Evolutionary conservation across 2,888 invertebrate species (phyloP), one percentile per base, ranked within the genome.

Genomic region (Cryptophagus acutangulus): DNA sequence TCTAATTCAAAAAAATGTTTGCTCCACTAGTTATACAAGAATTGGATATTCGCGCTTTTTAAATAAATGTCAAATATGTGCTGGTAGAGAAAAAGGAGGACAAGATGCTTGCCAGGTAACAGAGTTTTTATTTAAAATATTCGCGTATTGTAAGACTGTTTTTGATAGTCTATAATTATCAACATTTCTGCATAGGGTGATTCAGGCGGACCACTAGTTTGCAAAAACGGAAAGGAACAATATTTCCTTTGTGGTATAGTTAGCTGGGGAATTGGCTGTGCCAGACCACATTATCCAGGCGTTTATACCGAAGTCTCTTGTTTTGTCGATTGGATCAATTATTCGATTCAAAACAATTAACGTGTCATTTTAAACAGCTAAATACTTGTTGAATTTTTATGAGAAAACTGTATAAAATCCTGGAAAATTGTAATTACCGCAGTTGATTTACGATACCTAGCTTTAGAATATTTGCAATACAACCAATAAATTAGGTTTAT

Each of bases 221-320:
- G 68, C 41, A 28, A 55, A 15, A 17, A 39, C 2, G 58, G 61
- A 40, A 57, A 55, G 14, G 61, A 59, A n/a, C 57, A 59, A 39
- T 63, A 65, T 41, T 51, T 63, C 36, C 46, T 69, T 16, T 69
- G 67, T 41, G 70, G 70, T n/a, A 50, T 70, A 30, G 66, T 69
- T 5, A 67, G 67, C 40, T 70, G 68, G 67, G 69, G 69, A 2
- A 55, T 66, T 10, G 69, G 68, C 9, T 69, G 69, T 46, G 68
- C 62, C 4, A 41, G 59, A 12, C 48, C 61, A 8, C 42, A 58
- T 14, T 59, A 52, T 26, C 67, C 67, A 3, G 68, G 68, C 12
- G 57, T 69, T 13, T 68, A 67, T 51, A 67, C 67, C 3, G 49
- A 61, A 30, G 56, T 56, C 39, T 46, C 63, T 10, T 64, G 63